Evolutionary conservation across 35 echinoderm and acorn worm genomes (phyloP).

Genomic region (Ptychodera flava): DNA sequence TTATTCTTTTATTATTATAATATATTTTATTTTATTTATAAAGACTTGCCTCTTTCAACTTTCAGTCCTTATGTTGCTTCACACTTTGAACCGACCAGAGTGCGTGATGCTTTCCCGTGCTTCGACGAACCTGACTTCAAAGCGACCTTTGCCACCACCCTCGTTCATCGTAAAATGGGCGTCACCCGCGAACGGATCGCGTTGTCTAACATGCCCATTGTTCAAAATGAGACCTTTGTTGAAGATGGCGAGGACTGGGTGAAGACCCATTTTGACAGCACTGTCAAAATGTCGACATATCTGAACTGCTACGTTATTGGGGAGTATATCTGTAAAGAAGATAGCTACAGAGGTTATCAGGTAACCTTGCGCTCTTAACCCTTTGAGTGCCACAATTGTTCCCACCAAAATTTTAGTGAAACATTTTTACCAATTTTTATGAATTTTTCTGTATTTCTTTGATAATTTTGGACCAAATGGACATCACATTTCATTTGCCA

Average conservation of each 20-base stretch:
- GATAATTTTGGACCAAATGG: too few relatives aligned
- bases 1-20: too few relatives aligned
- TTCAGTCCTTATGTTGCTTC: slow-evolving; percentile 66
- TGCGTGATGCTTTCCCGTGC: slow-evolving; percentile 69
- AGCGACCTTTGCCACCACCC: slow-evolving; percentile 46
- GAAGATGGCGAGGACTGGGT: neutral
- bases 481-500: too few relatives aligned
- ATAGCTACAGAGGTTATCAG: neutral
- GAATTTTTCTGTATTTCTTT: too few relatives aligned
- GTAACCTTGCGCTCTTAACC: too few relatives aligned
- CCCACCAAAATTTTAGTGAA: too few relatives aligned
- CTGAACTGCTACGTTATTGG: neutral
- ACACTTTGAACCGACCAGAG: slow-evolving; percentile 89
- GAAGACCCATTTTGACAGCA: neutral
- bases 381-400: too few relatives aligned
- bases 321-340: neutral
- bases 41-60: too few relatives aligned
- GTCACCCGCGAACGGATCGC: neutral
- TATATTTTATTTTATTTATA: too few relatives aligned
- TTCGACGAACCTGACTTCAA: slow-evolving; percentile 77
- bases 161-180: neutral
- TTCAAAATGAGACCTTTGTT: neutral
- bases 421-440: too few relatives aligned
- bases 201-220: neutral
- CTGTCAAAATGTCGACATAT: neutral